Conservation (phyloP, 2,113 vertebrate genomes). For the Pungitius pungitius region DNA sequence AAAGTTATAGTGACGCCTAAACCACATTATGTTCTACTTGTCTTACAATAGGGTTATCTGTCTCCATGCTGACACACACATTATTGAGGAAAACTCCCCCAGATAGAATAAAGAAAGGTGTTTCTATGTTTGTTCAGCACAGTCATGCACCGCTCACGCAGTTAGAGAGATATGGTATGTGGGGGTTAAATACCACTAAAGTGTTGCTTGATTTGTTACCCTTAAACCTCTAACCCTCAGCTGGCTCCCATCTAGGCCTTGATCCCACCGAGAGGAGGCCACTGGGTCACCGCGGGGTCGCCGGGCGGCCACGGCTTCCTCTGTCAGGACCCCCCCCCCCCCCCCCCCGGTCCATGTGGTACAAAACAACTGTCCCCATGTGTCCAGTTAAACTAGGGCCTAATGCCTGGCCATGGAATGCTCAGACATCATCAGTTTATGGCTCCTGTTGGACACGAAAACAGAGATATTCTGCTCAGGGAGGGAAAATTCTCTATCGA, state of each 20-base stretch:
- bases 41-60: neutral
- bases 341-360: conserved; percentile 68
- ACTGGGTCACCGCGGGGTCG: conserved; percentile 82
- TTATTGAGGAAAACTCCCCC: conserved; percentile 13
- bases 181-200: conserved; percentile 78
- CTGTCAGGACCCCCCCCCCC: conserved; percentile 48
- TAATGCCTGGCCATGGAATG: conserved; percentile 83
- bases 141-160: conserved; percentile 43
- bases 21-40: conserved; percentile 9
- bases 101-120: conserved; percentile 48
- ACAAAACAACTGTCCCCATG: conserved; percentile 86
- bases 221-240: conserved; percentile 81
- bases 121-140: conserved; percentile 47
- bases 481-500: conserved; percentile 88
- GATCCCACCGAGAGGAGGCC: conserved; percentile 78
- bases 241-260: conserved; percentile 76
- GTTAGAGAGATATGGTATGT: conserved; percentile 60
- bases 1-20: conserved; percentile 26
- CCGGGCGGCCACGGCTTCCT: conserved; percentile 82
- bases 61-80: neutral
- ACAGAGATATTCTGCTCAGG: conserved; percentile 84
- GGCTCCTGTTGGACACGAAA: conserved; percentile 82
- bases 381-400: conserved; percentile 83
- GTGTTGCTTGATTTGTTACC: conserved; percentile 83
- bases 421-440: conserved; percentile 82